Base-by-base conservation (phyloP, 2,797 vertebrate genomes). In the Chelmon rostratus region DNA sequence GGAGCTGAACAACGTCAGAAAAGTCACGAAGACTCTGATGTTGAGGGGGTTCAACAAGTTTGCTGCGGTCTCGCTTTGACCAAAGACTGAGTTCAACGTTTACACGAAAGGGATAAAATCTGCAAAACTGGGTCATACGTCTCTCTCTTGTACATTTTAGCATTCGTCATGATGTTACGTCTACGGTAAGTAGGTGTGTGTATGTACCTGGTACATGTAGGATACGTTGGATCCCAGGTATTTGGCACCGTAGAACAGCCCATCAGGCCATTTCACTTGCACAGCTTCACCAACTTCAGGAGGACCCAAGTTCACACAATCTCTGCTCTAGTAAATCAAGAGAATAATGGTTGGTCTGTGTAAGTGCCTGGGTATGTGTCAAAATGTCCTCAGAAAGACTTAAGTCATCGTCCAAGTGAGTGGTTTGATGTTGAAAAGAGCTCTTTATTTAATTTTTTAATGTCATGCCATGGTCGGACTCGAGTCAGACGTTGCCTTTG, bases 181-280 rank as follows among this genome's bases (percentile, higher is more conserved):
- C 15, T 67, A 6, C 7, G 23, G 12, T 31, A 38, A 9, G 40
- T 25, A 44, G 19, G 9, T 6, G 15, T 25, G 37, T 35, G 18
- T 28, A 89, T 93, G 87, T 92, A 99, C 98, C 96, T 98, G 97
- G 91, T 98, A 98, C 97, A 98, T 98, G 85, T 98, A 95, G 72
- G 96, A 94, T 69, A 96, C 89, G 74, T 97, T 99, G 65, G 96
- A 95, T 90, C 98, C 97, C 62, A 98, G 93, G 87, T 99, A 99
- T 91, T 98, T 99, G 59, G 97, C 98, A 52, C 96, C 96, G 28
- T 99, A 99, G 88, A 97, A 96, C 86, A 99, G 96, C 84, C 98
- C 98, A 87, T 99, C 98, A 0, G 98, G 96, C 98, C 98, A 99
- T 89, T 98, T 99, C 73, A 99, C 98, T 93, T 97, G 97, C 76